These are phyloP conservation scores for Panagrolaimus sp. DNA, from an alignment of 1,140 invertebrate species.

Conservation along the genomic window DNA sequence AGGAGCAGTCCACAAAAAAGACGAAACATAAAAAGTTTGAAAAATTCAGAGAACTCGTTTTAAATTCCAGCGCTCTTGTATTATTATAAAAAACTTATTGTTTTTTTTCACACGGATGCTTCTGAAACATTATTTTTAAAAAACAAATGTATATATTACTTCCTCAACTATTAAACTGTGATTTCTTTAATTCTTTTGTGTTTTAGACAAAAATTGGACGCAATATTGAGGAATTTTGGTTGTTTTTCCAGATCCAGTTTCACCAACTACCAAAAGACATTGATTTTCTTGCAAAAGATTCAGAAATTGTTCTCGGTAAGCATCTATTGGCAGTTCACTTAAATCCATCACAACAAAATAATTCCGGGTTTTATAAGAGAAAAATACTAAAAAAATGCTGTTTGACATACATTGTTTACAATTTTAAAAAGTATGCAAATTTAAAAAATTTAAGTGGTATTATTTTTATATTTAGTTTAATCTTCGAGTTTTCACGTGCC, in stretches of 20 bases:
- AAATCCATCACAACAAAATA: slow-evolving; percentile 71
- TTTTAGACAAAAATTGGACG: slow-evolving; percentile 73
- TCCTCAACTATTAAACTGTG: slow-evolving; percentile 93
- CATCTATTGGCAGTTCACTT: slow-evolving; percentile 88
- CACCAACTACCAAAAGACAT: slow-evolving; percentile 81
- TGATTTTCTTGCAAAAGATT: slow-evolving; percentile 80
- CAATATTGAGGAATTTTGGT: slow-evolving; percentile 82
- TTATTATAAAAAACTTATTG: slow-evolving; percentile 7
- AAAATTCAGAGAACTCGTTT: slow-evolving; percentile 67
- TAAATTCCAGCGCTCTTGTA: background rate
- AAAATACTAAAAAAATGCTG: too few species aligned
- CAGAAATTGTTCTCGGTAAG: slow-evolving; percentile 93
- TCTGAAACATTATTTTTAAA: slow-evolving; percentile 93
- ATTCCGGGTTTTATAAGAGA: slow-evolving; percentile 51
- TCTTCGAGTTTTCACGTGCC: background rate
- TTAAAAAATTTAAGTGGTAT: slow-evolving; percentile 7
- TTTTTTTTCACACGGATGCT: slow-evolving; percentile 77
- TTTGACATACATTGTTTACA: too few species aligned
- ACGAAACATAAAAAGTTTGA: slow-evolving; percentile 96
- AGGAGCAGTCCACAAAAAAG: slow-evolving; percentile 99
- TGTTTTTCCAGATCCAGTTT: too few species aligned
- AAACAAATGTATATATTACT: slow-evolving; percentile 97
- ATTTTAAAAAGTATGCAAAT: slow-evolving; percentile 14
- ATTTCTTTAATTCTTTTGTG: slow-evolving; percentile 66
- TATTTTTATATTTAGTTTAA: slow-evolving; percentile 63